Base-by-base conservation (phyloP, 2,113 vertebrate species). In the Cygnus buccinator region DNA sequence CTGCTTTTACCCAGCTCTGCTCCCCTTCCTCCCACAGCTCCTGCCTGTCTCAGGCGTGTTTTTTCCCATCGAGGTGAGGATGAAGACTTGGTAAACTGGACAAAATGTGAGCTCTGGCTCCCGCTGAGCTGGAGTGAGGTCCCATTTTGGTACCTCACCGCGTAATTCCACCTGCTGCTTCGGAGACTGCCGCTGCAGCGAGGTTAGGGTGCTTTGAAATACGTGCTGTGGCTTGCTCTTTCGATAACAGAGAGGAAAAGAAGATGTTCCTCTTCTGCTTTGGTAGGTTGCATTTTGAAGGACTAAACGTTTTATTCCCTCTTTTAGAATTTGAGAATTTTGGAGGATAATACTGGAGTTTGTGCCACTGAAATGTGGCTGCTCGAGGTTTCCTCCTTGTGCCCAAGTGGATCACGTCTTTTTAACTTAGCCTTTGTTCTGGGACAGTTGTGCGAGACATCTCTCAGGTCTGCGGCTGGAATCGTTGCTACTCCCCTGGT, bases 31-130 rank as follows among this genome's bases (percentile, higher is more conserved):
- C 33, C 84, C 61, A 2, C 41, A 2, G 43, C 62, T 58, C 2
- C 59, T 46, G 57, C 81, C 37, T 3, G 0, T 4, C 10, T 46
- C 59, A 10, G 7, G 23, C 20, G 3, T 6, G 0, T 23, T 7
- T 70, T 82, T 73, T 37, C 74, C 78, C 62, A 23, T 9, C 4
- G 82, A 67, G 67, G 3, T 28, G 11, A 61, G 35, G 68, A 11
- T 15, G 55, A n/a, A 77, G 17, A 15, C 37, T 66, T 26, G 26
- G 65, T 8, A 55, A 79, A 57, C 39, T 9, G 68, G 41, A 6
- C 13, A 52, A 7, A 50, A 37, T 1, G 63, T 1, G 46, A 20
- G 31, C 25, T 31, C 13, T 33, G 71, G 12, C 19, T 87, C 39
- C 48, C 23, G 10, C 35, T 1, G 67, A 31, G 67, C 85, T 88